Evolutionary conservation across 2,888 invertebrate genomes (phyloP), one percentile per base, ranked within the genome.

Genomic region (Laspeyria flexula): DNA sequence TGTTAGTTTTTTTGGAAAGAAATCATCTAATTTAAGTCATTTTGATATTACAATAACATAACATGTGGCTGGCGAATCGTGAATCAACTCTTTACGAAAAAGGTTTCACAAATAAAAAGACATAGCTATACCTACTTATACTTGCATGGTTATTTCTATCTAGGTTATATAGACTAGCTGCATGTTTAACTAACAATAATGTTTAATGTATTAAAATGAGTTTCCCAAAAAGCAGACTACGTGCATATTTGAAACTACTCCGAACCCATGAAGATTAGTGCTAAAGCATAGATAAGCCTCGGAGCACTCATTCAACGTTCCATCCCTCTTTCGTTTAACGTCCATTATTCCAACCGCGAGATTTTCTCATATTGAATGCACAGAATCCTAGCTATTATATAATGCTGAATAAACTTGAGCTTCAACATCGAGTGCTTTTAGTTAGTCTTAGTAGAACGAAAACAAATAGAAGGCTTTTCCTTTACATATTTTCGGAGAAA

Each of bases 381-480:
- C 40, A 48, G 44, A 67, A 61, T 64, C 48, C 54, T 58, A n/a
- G 40, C 68, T 55, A 66, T 61, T 66, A 68, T 65, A 57, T 57
- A 57, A 56, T 44, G 54, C 46, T 54, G 46, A 60, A 55, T 65
- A 53, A 68, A 65, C 65, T 71, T 60, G 45, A 49, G 46, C 65
- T 62, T 60, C 42, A 52, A 46, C 40, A 52, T 55, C 35, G 52
- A 47, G 53, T 57, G 51, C 61, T 71, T 69, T 70, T 57, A 60
- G 55, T 55, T 56, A 65, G 58, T 60, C 56, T 55, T 47, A 38
- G 55, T 53, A 57, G 45, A 61, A 48, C 30, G 49, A 39, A 52
- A 60, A 54, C 62, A 57, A 65, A 69, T 55, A 49, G 57, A 41
- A 51, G 33, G 27, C n/a, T 15, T 16, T 47, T n/a, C n/a, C n/a